Evolutionary conservation across 2,113 vertebrate genomes (phyloP).

Genomic region (Indicator maculatus): DNA sequence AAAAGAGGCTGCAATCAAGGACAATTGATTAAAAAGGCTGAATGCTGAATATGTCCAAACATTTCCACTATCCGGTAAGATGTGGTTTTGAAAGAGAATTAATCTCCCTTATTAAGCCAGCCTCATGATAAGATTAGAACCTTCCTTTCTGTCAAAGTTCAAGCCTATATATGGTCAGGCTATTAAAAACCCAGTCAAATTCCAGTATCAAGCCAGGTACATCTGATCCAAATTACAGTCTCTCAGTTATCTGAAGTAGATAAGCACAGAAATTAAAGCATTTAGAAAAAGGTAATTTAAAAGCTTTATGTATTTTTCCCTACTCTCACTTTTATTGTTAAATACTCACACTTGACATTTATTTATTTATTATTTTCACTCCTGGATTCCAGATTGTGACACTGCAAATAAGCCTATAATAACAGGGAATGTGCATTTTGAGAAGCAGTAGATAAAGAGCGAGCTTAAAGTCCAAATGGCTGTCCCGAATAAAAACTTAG

Average conservation of each 20-base stretch:
- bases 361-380: not conserved
- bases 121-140: not conserved
- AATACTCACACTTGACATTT: not conserved
- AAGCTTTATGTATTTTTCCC: not conserved
- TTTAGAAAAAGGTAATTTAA: not conserved
- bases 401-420: not conserved
- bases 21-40: not conserved
- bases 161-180: not conserved
- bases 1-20: not conserved
- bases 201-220: not conserved
- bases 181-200: not conserved
- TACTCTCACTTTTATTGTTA: not conserved
- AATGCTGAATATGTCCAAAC: not conserved
- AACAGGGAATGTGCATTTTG: not conserved
- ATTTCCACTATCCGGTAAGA: not conserved
- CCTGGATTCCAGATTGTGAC: not conserved
- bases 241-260: not conserved
- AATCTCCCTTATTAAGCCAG: not conserved
- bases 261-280: not conserved
- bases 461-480: not conserved
- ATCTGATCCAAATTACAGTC: constrained; percentile 24
- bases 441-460: not conserved
- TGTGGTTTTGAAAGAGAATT: not conserved
- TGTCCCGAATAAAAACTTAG: not conserved
- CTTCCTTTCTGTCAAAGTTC: not conserved